These are phyloP conservation scores for Synanceia verrucosa DNA, from an alignment of 2,797 vertebrate species.

Conservation along the genomic window DNA sequence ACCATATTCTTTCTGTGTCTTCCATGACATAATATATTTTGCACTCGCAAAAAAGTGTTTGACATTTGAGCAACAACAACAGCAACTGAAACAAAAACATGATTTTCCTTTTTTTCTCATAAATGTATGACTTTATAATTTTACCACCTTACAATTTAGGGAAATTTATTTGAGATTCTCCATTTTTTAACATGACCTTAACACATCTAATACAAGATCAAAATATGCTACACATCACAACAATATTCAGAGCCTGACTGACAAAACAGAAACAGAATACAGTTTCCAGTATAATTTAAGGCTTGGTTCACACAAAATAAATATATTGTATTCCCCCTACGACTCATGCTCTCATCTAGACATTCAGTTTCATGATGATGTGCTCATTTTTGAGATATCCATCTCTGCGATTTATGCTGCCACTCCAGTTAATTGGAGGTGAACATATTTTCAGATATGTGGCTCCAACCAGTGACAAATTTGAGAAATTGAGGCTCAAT, in stretches of 20 bases:
- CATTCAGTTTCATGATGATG: not conserved
- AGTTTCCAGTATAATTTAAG: not conserved
- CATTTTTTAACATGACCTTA: no score
- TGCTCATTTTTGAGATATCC: not conserved
- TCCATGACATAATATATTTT: no score
- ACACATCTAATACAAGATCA: no score
- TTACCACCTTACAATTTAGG: no score
- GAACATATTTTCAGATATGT: conserved; percentile 9
- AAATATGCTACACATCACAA: not conserved
- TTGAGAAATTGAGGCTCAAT: conserved; percentile 2
- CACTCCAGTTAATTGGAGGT: not conserved
- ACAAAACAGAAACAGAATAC: no score
- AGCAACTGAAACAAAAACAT: no score
- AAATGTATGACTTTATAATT: no score
- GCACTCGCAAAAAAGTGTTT: no score
- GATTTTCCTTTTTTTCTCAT: no score
- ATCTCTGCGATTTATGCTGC: conserved; percentile 7
- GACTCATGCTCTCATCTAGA: not conserved
- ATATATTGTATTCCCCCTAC: not conserved
- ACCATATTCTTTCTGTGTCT: no score
- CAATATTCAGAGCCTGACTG: not conserved
- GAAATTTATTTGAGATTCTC: no score
- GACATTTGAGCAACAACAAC: no score
- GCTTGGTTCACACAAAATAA: not conserved
- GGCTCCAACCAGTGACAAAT: not conserved